Evolutionary conservation across 2,113 vertebrate genomes (phyloP), one percentile per base, ranked within the genome.

Genomic region (Lepus americanus): DNA sequence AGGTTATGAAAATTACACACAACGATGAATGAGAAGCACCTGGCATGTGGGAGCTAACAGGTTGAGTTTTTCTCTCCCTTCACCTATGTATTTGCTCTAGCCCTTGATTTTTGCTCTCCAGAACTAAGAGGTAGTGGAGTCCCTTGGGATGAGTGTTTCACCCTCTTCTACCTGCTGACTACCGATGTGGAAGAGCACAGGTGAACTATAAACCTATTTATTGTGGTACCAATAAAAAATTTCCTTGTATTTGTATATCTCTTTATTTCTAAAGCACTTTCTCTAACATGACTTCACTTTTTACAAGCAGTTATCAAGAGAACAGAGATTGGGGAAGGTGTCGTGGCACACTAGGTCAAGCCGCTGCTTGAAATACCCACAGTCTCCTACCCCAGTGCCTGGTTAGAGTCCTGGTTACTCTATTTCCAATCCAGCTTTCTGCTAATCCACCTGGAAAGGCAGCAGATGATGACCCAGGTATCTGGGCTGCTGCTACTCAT

Each of bases 201-300:
- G n/a, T 66, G 36, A 96, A 94, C 39, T 81, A 51, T 53, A 53
- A 92, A n/a, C 5, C 14, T 81, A 63, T 66, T 94, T 87, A 96
- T 20, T 94, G 51, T 17, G 88, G 20, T 19, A 88, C 25, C 39
- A 95, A 87, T 91, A 73, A 53, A 49, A 70, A 63, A 81, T 70
- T 55, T 36, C 3, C 53, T 33, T 63, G 5, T 76, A 81, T 87
- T 92, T 55, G 27, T 76, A 25, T 9, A 8, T 27, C 33, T 89
- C n/a, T 85, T 91, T 67, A 89, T 55, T 89, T 93, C 61, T 76
- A n/a, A 85, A 74, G 39, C 67, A 66, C 19, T 78, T 95, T 88
- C 83, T 89, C 25, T 53, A 55, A 70, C 10, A 69, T n/a, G 63
- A 91, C 61, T 93, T 79, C 74, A 87, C 17, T 77, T 96, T 59